These are phyloP conservation scores for Mus caroli DNA, from an alignment of 2,797 vertebrate species.

Conservation along the genomic window DNA sequence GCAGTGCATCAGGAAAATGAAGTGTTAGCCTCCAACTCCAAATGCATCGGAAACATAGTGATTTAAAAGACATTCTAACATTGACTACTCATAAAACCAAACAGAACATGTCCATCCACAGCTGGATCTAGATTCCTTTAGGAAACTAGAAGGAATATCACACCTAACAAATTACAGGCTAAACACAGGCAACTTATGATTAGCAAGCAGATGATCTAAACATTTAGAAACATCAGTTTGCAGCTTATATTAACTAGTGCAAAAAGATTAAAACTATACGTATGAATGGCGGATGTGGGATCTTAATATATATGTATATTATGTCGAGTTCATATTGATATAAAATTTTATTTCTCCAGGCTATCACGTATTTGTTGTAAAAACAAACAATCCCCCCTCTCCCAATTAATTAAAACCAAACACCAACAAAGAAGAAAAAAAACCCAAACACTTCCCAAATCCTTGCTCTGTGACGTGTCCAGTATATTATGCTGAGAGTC, in stretches of 20 bases:
- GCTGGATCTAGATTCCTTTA: not conserved
- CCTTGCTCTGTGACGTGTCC: too few relatives aligned
- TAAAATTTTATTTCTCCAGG: not conserved
- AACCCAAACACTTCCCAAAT: not conserved
- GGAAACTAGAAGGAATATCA: not conserved
- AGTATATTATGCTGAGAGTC: not conserved
- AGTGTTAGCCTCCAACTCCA: not conserved
- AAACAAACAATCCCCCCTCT: not conserved
- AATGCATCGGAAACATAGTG: not conserved
- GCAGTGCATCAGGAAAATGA: accelerated
- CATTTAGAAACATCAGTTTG: not conserved
- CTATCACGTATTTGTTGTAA: not conserved
- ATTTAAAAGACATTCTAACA: not conserved
- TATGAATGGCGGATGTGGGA: not conserved
- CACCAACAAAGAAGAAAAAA: not conserved
- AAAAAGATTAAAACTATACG: not conserved
- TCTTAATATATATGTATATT: not conserved
- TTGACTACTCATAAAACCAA: not conserved
- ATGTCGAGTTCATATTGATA: not conserved
- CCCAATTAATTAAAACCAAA: not conserved
- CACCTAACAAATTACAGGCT: not conserved
- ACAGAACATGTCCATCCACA: not conserved
- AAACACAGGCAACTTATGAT: not conserved
- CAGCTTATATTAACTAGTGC: not conserved
- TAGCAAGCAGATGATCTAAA: constrained; percentile 23